These are phyloP conservation scores for Coregonus clupeaformis DNA, from an alignment of 2,113 vertebrate genomes.

Conservation along the genomic window DNA sequence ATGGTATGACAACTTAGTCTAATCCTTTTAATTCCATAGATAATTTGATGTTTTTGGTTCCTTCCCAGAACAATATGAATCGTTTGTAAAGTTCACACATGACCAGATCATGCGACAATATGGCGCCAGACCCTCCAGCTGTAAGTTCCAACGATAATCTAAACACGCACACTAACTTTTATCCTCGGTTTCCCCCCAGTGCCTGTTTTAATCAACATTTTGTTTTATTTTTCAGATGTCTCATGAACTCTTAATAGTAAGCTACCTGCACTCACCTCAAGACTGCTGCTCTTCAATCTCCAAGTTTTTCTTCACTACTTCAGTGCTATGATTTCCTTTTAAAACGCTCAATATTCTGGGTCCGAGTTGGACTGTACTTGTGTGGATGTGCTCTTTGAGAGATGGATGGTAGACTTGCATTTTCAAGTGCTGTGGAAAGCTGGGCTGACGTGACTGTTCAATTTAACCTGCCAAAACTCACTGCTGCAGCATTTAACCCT, in stretches of 20 bases:
- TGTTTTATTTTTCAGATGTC: background rate
- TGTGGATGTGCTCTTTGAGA: background rate
- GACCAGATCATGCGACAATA: conserved; percentile 71
- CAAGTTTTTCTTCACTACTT: conserved; percentile 2
- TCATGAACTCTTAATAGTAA: background rate
- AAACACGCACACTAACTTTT: background rate
- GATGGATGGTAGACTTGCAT: background rate
- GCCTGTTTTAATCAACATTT: background rate
- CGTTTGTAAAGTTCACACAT: conserved; percentile 78
- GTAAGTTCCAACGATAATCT: background rate
- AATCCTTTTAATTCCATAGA: too few species aligned
- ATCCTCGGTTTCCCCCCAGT: background rate
- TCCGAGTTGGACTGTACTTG: background rate
- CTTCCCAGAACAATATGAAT: conserved; percentile 74
- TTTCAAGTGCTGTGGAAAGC: background rate
- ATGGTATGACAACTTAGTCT: too few species aligned
- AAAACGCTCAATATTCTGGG: background rate
- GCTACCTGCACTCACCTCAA: background rate
- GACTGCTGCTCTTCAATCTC: background rate
- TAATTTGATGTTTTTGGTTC: background rate
- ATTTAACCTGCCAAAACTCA: conserved; percentile 1
- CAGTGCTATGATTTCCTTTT: background rate
- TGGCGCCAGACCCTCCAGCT: background rate
- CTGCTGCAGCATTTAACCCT: background rate
- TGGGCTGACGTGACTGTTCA: background rate